Evolutionary conservation across 2,888 invertebrate genomes (phyloP).

Genomic region (Chrysina gloriosa): DNA sequence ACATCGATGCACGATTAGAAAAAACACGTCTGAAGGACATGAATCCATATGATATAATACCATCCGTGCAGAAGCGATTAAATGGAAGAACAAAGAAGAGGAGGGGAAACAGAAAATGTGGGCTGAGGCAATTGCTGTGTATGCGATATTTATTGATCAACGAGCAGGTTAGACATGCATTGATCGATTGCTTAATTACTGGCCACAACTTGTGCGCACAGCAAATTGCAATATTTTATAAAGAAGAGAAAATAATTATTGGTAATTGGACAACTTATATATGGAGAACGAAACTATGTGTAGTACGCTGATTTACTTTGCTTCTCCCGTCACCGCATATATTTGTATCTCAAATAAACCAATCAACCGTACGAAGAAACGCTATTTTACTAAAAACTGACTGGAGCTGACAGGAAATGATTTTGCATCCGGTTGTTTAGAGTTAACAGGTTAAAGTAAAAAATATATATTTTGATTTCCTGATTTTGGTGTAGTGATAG

Average conservation of each 20-base stretch:
- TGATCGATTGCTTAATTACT: constrained; percentile 64
- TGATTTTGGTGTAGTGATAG: no score
- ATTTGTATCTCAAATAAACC: constrained; percentile 27
- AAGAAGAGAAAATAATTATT: constrained; percentile 61
- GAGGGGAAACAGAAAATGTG: constrained; percentile 42
- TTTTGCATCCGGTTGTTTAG: no score
- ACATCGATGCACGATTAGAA: no score
- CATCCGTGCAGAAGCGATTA: constrained; percentile 10
- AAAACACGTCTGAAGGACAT: background rate
- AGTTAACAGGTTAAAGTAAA: no score
- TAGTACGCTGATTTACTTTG: constrained; percentile 34
- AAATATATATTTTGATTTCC: no score
- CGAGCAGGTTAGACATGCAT: constrained; percentile 54
- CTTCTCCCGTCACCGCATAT: constrained; percentile 14
- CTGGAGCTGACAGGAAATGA: no score
- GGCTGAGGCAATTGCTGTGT: constrained; percentile 45
- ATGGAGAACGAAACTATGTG: constrained; percentile 9
- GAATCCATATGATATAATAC: constrained; percentile 10
- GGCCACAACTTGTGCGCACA: constrained; percentile 56
- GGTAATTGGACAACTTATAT: constrained; percentile 59
- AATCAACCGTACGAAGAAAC: no score
- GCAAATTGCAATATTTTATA: constrained; percentile 59
- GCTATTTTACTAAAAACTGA: no score
- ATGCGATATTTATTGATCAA: constrained; percentile 50
- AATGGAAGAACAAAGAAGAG: constrained; percentile 34